Conservation (phyloP, 2,113 vertebrate genomes). For the Notiomystis cincta region DNA sequence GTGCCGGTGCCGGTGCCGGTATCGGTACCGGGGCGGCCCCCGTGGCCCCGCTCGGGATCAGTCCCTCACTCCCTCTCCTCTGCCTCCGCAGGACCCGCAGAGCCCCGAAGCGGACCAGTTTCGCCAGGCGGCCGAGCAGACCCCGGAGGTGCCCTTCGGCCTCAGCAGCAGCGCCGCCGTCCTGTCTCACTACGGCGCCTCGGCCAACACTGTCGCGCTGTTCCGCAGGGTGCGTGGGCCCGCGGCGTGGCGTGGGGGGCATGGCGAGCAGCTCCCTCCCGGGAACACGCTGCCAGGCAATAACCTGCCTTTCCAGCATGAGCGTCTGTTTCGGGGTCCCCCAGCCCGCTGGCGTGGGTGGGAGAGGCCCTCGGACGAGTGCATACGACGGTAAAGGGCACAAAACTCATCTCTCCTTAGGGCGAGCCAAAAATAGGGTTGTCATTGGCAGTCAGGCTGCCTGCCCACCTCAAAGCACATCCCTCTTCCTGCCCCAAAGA, state of each 20-base stretch:
- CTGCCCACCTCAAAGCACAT: not conserved
- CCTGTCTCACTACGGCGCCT: conserved; percentile 75
- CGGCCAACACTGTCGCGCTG: conserved; percentile 72
- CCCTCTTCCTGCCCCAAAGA: not conserved
- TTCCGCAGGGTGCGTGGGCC: conserved; percentile 82
- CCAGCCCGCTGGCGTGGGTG: not conserved
- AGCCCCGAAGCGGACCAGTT: conserved; percentile 71
- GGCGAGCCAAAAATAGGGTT: not conserved
- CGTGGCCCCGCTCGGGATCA: not conserved
- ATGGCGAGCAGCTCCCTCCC: not conserved
- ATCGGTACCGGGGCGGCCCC: fast-evolving
- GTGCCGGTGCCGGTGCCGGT: no score
- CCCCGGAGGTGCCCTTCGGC: conserved; percentile 76
- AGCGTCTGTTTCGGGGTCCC: not conserved
- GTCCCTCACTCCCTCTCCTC: fast-evolving
- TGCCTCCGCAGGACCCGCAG: conserved; percentile 73
- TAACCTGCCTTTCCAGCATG: fast-evolving
- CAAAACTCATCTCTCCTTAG: not conserved
- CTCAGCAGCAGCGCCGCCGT: conserved; percentile 76
- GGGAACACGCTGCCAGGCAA: fast-evolving
- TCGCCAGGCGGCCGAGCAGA: conserved; percentile 42
- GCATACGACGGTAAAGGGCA: not conserved
- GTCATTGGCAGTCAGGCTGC: not conserved
- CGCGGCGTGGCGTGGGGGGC: not conserved
- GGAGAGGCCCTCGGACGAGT: not conserved